Evolutionary conservation across 2,797 vertebrate genomes (phyloP), one percentile per base, ranked within the genome.

Genomic region (Gobio occitaniae): DNA sequence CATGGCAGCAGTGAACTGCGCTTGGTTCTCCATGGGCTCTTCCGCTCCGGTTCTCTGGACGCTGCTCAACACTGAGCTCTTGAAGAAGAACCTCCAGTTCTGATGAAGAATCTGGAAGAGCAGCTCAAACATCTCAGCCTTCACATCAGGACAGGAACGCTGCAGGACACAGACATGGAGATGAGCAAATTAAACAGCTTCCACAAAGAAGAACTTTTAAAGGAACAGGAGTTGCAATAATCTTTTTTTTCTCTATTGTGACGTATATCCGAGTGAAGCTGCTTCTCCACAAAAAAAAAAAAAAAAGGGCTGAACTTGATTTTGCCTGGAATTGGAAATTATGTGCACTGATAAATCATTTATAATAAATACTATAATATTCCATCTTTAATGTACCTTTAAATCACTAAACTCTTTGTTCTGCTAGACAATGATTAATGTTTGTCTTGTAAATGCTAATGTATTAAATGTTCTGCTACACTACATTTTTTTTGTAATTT

Each of bases 41-140:
- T 99, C 98, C 0, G 93, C 84, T 0, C 91, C 90, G n/a, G 96
- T 96, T 91, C 95, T 95, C 90, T 99, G 97, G 78, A 99, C 96
- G 4, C 95, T 99, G 84, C 96, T 97, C 93, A 99, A 91, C 86
- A 99, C 94, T 0, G 96, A 98, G 3, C 96, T 97, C 90, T 98
- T 98, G 92, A 99, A 99, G 95, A 99, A 99, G 93, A 97, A 97
- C 92, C 98, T 95, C 98, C 98, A 99, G 89, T 99, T 99, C 90
- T 99, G 97, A 92, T 99, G 98, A 84, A 99, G 96, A 50, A 97
- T 95, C 93, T 97, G 96, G 93, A 98, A 99, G 38, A 99, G 95
- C 83, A 99, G 93, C 93, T 99, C 98, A 2, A 99, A 99, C 88
- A 99, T 92, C 91, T 99, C 98, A 0, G 96, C 95, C 88, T 99